Evolutionary conservation across 2,797 vertebrate species (phyloP).

Genomic region (Nasua narica): DNA sequence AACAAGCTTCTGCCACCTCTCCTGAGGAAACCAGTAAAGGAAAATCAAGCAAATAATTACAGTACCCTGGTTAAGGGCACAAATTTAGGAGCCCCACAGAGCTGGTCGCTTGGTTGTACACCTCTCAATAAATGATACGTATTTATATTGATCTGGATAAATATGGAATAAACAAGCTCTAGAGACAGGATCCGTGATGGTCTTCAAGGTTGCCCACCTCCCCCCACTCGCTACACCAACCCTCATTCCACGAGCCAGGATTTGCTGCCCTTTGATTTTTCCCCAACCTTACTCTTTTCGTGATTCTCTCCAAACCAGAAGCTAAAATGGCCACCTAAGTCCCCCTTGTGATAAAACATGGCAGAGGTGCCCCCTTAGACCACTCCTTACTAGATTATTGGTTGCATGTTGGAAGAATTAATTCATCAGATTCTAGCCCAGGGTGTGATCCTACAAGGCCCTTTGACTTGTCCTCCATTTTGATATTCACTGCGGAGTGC

Average conservation of each 20-base stretch:
- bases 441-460: background rate
- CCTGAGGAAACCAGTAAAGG: background rate
- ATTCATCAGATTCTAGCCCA: background rate
- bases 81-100: background rate
- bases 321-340: background rate
- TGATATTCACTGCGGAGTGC: background rate
- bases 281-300: background rate
- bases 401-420: background rate
- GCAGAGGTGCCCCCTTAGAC: background rate
- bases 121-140: background rate
- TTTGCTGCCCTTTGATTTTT: background rate
- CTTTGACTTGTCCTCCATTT: background rate
- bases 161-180: background rate
- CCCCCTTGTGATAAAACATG: background rate
- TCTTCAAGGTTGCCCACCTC: background rate
- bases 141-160: background rate
- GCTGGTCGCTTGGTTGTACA: background rate
- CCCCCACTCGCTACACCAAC: accelerated
- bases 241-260: background rate
- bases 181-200: background rate
- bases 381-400: background rate
- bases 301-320: background rate
- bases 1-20: background rate
- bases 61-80: background rate
- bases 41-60: background rate